These are phyloP conservation scores for Gyrodactylus bullatarudis DNA, from an alignment of 1,140 invertebrate genomes.

Conservation along the genomic window DNA sequence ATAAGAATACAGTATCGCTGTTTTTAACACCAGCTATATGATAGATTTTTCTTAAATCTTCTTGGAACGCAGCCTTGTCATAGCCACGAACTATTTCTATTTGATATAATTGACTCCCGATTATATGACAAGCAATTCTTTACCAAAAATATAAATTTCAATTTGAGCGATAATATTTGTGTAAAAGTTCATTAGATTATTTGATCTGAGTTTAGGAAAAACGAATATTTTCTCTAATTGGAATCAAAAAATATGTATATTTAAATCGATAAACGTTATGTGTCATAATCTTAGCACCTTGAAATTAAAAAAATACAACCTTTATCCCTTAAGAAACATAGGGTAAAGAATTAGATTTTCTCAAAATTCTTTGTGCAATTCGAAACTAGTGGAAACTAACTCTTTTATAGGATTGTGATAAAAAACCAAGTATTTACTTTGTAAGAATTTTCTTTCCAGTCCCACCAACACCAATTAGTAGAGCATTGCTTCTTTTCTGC, in stretches of 20 bases:
- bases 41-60: slow-evolving; percentile 37
- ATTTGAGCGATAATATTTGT: too few relatives aligned
- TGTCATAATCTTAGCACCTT: too few relatives aligned
- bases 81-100: slow-evolving; percentile 49
- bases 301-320: too few relatives aligned
- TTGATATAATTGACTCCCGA: slow-evolving; percentile 35
- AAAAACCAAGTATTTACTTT: slow-evolving; percentile 14
- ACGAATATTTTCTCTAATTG: too few relatives aligned
- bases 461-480: slow-evolving; percentile 22
- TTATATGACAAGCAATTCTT: slow-evolving; percentile 19
- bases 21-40: slow-evolving; percentile 20
- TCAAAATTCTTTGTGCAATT: not conserved
- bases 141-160: slow-evolving; percentile 7
- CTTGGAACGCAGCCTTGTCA: slow-evolving; percentile 38
- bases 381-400: too few relatives aligned
- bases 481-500: slow-evolving; percentile 19
- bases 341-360: not conserved
- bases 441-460: slow-evolving; percentile 22
- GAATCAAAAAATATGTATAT: too few relatives aligned
- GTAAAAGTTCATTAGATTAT: not conserved
- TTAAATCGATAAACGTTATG: too few relatives aligned
- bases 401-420: too few relatives aligned
- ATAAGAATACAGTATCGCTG: slow-evolving; percentile 19
- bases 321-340: not conserved
- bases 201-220: too few relatives aligned